Percentiles rank a stretch among this genome's conserved stretches.
These are phyloP conservation scores for Myotis planiceps DNA, from an alignment of 2,797 vertebrate genomes.

Conservation along the genomic window DNA sequence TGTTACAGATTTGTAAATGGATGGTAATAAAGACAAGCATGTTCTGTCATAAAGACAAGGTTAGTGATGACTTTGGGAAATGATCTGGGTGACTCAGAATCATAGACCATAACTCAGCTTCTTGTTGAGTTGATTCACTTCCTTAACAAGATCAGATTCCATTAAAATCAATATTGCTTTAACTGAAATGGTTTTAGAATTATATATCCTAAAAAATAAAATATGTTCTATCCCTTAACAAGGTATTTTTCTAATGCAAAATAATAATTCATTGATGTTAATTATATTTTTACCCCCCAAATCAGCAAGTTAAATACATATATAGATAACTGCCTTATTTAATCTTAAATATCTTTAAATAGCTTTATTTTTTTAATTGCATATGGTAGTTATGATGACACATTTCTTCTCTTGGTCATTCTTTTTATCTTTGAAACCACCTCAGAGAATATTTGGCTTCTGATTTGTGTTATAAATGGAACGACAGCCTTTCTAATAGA, in stretches of 20 bases:
- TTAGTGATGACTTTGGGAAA: conserved; percentile 19
- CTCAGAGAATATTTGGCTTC: not conserved
- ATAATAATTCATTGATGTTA: conserved; percentile 38
- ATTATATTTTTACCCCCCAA: not conserved
- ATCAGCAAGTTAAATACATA: conserved; percentile 10
- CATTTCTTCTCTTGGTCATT: not conserved
- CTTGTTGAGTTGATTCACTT: conserved; percentile 7
- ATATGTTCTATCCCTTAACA: not conserved
- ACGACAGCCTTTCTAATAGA: not conserved
- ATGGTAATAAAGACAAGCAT: not conserved
- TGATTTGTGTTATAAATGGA: not conserved
- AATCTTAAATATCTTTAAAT: not conserved
- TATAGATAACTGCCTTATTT: not conserved
- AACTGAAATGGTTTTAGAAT: conserved; percentile 24
- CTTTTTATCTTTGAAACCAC: conserved; percentile 15
- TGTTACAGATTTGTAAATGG: not conserved
- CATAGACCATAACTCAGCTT: not conserved
- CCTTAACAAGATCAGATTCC: not conserved
- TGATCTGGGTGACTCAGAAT: conserved; percentile 30
- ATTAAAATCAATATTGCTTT: conserved; percentile 27
- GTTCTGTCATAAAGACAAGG: conserved; percentile 13
- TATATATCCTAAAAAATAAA: conserved; percentile 30
- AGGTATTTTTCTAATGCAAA: conserved; percentile 30
- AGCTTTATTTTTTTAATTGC: not conserved
- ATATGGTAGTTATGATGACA: not conserved